Base-by-base conservation (phyloP, 2,113 vertebrate species). In the Corvus moneduloides region DNA sequence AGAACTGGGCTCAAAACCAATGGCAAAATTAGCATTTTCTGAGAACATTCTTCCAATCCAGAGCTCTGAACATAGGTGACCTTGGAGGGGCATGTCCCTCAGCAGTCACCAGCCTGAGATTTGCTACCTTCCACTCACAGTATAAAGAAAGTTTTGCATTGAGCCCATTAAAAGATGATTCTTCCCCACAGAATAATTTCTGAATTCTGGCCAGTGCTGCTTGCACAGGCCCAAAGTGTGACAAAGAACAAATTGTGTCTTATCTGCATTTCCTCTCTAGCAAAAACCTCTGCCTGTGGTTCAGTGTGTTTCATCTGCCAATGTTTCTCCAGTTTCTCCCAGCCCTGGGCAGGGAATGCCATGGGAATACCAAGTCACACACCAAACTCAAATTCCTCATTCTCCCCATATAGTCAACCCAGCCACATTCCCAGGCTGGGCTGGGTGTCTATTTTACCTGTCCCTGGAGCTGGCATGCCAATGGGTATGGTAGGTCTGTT, bases 401-500 rank as follows among this genome's bases (percentile, higher is more conserved):
- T 15, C 10, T 72, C 4, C n/a, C 71, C 16, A 1, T 22, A 1
- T 3, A 13, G 20, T 23, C 28, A 55, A 9, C 10, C n/a, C 73
- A 62, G 21, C 5, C 24, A 1, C 3, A 35, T 15, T 27, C 41
- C 55, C 68, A 33, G 52, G 10, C 4, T 33, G 35, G 39, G 26
- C 49, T 79, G 84, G 5, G 5, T 33, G 74, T 26, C 64, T 63
- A 0, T 14, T 61, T 56, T 13, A 12, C 20, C 48, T 41, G 1
- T 18, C 43, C 37, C 44, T n/a, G 71, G 62, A 68, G 32, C 6
- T 64, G 30, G 12, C 13, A 6, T 51, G 21, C 13, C 21, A 16
- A 4, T 19, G 32, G 27, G 11, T 67, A 3, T 19, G 16, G 4
- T 0, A n/a, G 44, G 0, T 46, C 28, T 48, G 20, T 10, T 84